Base-by-base conservation (phyloP, 2,888 invertebrate genomes). In the Drosophila ezoana region DNA sequence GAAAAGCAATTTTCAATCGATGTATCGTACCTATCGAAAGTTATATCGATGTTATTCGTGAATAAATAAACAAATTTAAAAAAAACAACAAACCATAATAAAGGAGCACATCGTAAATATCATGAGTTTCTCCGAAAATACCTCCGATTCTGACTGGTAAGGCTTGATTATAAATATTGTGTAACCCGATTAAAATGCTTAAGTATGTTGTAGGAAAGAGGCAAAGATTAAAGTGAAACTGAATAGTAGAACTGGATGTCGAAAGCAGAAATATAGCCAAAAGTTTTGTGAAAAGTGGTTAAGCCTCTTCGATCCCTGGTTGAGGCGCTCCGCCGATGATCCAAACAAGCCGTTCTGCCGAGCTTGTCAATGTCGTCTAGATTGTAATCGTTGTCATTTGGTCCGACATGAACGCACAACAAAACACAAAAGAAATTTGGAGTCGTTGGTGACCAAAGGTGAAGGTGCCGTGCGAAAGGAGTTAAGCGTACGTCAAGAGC, bases 251-350 rank as follows among this genome's bases (percentile, higher is more conserved):
- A 32, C 53, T 16, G 70, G 47, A 47, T 63, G 48, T 49, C 67
- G 56, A 11, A 90, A 91, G 53, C 82, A 76, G 1, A 90, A 90
- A 65, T 90, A 90, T 41, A 81, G 84, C 9, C 91, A 92, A 51
- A 90, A 87, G 65, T 91, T 91, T 57, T 90, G 91, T 51, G 90
- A 91, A 16, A 90, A 90, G 37, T 92, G 91, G 91, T 57, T 92
- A 1, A 92, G 73, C 4, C 67, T 91, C 4, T 91, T 92, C 33
- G 86, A 90, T 8, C 91, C 92, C 5, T 91, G 91, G 91, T 67
- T 91, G 0, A 64, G 75, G 9, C 86, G 91, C 0, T 89, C 87
- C 3, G 74, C 79, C 10, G 80, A 86, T 6, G 91, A 91, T 60
- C 79, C 84, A 0, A 81, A 90, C 48, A 91, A 92, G 61, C 91